Base-by-base conservation (phyloP, 2,797 vertebrate species). In the Eupleurogrammus muticus region DNA sequence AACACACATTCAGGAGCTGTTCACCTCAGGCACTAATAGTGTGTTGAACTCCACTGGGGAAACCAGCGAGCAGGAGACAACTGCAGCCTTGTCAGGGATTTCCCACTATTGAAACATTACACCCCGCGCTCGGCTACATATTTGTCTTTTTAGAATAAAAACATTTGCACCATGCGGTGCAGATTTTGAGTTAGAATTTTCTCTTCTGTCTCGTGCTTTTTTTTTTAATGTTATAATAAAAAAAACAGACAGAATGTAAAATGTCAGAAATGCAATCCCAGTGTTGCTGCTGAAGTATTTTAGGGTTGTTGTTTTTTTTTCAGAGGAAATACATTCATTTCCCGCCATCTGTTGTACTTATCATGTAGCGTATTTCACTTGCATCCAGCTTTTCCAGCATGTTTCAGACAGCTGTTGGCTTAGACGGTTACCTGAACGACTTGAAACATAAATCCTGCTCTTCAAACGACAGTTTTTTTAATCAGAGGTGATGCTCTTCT, bases 261-360 rank as follows among this genome's bases (percentile, higher is more conserved):
- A 72, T 63, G 65, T 63, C 35, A 48, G 21, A 65, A 65, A 57
- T 61, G 17, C 49, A 79, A 48, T 53, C 23, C 21, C 23, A 24
- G 34, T 75, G 62, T 63, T 73, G 53, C 77, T 70, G 63, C 44
- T 44, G 23, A 61, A 63, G 36, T 58, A 49, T 65, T 64, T 52
- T 9, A 1, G 6, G 17, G 17, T 44, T 14, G 13, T 40, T 66
- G 70, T 63, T 35, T 66, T 57, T 74, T 75, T 71, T 74, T 19
- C 38, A 61, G 59, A 56, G 70, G 70, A 85, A 85, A 77, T 73
- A 53, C 58, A 78, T 79, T 75, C 70, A 86, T 79, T 79, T 81
- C 61, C 44, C 47, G 80, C 90, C 90, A 90, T 91, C 90, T 93
- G 90, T 53, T 78, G 17, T 17, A 50, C 85, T 87, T 81, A 79